A percentile compares a stretch with the other conserved stretches of the same genome.
These are phyloP conservation scores for Cranoglanis bouderius DNA, from an alignment of 2,113 vertebrate species.

Conservation along the genomic window DNA sequence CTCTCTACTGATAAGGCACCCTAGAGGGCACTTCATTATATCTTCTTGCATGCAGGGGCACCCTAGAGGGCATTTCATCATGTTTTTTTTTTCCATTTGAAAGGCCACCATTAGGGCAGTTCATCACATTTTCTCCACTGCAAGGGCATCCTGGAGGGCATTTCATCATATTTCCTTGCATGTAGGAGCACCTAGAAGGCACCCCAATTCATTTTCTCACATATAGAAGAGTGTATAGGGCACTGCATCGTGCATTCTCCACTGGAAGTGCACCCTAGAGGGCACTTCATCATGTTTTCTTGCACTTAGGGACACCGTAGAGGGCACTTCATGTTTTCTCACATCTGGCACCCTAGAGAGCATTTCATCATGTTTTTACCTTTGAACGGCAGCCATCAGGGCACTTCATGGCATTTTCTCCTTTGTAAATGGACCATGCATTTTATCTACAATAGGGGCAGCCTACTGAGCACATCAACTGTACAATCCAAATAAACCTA, in stretches of 20 bases:
- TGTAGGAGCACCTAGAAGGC: not conserved
- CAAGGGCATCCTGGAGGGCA: not conserved
- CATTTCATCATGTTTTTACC: not conserved
- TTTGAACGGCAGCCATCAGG: not conserved
- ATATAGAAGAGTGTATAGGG: no score
- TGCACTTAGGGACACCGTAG: not conserved
- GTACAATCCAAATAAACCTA: not conserved
- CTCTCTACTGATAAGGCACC: not conserved
- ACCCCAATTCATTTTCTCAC: not conserved
- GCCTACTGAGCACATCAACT: not conserved
- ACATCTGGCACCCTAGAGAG: not conserved
- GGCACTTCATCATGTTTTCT: not conserved
- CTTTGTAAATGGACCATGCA: not conserved
- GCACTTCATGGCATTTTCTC: not conserved
- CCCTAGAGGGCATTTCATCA: not conserved
- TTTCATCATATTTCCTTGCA: not conserved
- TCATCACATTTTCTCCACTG: not conserved
- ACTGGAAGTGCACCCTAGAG: not conserved
- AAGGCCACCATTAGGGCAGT: not conserved
- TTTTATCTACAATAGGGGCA: not conserved
- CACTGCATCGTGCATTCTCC: not conserved
- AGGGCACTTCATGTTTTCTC: not conserved
- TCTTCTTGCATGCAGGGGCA: not conserved
- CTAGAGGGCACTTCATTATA: not conserved
- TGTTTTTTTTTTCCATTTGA: not conserved